Conservation (phyloP, 2,888 invertebrate species). For the Trachelus troglodyta region DNA sequence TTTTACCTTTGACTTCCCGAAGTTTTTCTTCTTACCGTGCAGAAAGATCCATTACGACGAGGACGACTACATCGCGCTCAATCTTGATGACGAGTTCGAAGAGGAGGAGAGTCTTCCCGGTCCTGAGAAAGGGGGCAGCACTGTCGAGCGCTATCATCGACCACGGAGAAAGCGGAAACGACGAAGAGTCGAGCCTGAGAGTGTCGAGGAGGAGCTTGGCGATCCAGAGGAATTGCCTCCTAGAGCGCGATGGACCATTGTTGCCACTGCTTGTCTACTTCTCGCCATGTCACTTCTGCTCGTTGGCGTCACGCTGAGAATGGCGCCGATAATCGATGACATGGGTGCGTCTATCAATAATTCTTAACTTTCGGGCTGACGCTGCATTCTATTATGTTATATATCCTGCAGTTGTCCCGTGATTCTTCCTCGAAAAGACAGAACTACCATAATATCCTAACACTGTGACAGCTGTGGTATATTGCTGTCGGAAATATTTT, state of each 20-base stretch:
- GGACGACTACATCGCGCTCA: constrained; percentile 69
- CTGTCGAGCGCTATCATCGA: constrained; percentile 49
- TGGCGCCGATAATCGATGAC: constrained; percentile 96
- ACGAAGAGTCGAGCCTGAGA: constrained; percentile 52
- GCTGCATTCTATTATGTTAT: not conserved
- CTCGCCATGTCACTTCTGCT: constrained; percentile 89
- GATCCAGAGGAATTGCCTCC: constrained; percentile 87
- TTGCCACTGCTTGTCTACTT: constrained; percentile 88
- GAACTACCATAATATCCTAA: too few relatives aligned
- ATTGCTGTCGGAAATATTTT: too few relatives aligned
- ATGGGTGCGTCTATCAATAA: constrained; percentile 79
- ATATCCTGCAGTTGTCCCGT: too few relatives aligned
- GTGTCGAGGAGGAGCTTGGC: constrained; percentile 68
- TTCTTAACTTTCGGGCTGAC: not conserved
- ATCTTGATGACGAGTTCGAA: constrained; percentile 67
- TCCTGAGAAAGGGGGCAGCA: constrained; percentile 27
- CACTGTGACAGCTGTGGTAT: too few relatives aligned
- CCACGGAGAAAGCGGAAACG: constrained; percentile 63
- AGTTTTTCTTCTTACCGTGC: constrained; percentile 23
- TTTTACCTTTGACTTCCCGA: not conserved
- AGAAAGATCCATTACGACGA: constrained; percentile 67
- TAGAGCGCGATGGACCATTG: constrained; percentile 89
- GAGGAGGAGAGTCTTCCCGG: constrained; percentile 52
- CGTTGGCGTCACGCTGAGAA: constrained; percentile 90
- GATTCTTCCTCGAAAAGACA: too few relatives aligned